Evolutionary conservation across 2,888 invertebrate genomes (phyloP), one percentile per base, ranked within the genome.

Genomic region (Chelonus formosanus): DNA sequence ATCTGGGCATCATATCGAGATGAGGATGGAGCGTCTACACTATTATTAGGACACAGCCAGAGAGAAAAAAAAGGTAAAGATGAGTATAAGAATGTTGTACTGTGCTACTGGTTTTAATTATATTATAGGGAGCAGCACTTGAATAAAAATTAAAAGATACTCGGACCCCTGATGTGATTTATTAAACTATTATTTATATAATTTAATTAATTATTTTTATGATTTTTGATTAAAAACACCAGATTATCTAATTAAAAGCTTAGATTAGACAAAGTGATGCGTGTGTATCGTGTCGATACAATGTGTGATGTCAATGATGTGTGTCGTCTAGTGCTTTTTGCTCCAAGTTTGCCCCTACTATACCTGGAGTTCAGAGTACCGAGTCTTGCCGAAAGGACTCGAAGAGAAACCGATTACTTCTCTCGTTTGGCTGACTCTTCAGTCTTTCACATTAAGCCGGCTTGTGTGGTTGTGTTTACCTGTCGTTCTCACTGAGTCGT

Each of bases 21-120:
- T 52, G 40, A 52, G 52, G 32, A 52, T 52, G 68, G 65, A 67
- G 69, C 65, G 70, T 64, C 72, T 72, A 71, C 73, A 73, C 75
- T 77, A 74, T 76, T 77, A 78, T 78, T 77, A 76, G 76, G 68
- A 71, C 72, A 61, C 59, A 55, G 62, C 52, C 32, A 32, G 32
- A 32, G 20, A 55, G n/a, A n/a, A n/a, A 56, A 48, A 64, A 47
- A 54, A 61, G 40, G 53, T 10, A 35, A 50, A 56, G 40, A 44
- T 35, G 52, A 40, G 48, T 20, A 40, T 60, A 20, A 36, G 55
- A 58, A 61, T 47, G 53, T 53, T 50, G 36, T 35, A 44, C 58
- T 31, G 31, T 55, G 67, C 61, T 62, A 61, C 63, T 52, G 56
- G 63, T 64, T 64, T 67, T 60, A 20, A 20, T 20, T 20, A 20